Evolutionary conservation across 2,888 invertebrate genomes (phyloP).

Genomic region (Troides aeacus): DNA sequence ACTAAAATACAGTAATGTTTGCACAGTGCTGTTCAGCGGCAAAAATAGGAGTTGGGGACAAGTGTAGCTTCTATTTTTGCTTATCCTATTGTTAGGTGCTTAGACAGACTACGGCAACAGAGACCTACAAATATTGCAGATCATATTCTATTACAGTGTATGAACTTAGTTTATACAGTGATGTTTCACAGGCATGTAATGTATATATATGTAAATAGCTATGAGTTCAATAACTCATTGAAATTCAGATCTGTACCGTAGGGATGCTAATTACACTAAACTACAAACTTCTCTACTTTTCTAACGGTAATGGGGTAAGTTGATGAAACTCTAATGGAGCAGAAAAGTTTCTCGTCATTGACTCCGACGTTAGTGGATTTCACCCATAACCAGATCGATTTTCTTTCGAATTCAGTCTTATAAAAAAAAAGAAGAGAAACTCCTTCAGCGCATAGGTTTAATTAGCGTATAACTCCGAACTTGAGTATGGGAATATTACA

Average conservation of each 20-base stretch:
- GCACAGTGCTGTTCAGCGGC: no score
- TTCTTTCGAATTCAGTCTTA: neutral
- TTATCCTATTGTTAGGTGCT: no score
- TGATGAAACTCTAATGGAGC: constrained; percentile 26
- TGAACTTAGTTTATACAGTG: no score
- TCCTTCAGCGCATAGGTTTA: no score
- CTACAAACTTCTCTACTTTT: constrained; percentile 25
- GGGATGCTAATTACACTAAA: constrained; percentile 28
- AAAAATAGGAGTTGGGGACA: no score
- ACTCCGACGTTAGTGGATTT: constrained; percentile 19
- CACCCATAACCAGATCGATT: constrained; percentile 16
- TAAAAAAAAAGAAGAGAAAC: neutral
- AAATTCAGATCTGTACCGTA: constrained; percentile 20
- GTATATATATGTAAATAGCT: neutral
- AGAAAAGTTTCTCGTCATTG: constrained; percentile 26
- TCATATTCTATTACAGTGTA: no score
- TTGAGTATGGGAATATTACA: no score
- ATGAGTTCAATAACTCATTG: constrained; percentile 15
- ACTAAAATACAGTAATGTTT: no score
- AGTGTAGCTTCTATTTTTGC: no score
- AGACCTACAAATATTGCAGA: no score
- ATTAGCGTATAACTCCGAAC: no score
- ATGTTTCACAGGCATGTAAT: neutral
- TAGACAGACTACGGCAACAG: no score
- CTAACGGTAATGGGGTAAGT: constrained; percentile 28